These are phyloP conservation scores for Achatina immaculata DNA, from an alignment of 1,140 invertebrate species.

Conservation along the genomic window DNA sequence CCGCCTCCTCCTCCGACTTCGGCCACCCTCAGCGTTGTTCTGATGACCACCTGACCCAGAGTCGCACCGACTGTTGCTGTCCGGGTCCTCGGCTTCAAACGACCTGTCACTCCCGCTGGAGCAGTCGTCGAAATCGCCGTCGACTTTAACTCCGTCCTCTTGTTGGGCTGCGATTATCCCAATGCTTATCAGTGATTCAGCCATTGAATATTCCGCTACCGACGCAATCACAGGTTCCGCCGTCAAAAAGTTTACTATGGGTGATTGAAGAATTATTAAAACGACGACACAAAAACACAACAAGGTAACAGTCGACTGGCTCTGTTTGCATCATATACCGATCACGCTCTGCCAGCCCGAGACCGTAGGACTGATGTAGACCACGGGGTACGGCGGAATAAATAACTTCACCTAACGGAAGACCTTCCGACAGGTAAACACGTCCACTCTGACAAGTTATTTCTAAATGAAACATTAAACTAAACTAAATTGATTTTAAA, in stretches of 20 bases:
- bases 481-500: too few relatives aligned
- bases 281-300: slow-evolving; percentile 35
- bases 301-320: slow-evolving; percentile 29
- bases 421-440: not conserved
- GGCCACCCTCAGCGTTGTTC: not conserved
- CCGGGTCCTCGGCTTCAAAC: slow-evolving; percentile 21
- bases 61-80: slow-evolving; percentile 13
- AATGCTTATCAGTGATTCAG: slow-evolving; percentile 15
- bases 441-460: too few relatives aligned
- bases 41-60: not conserved
- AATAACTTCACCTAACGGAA: slow-evolving; percentile 9
- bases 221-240: slow-evolving; percentile 28
- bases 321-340: slow-evolving; percentile 34
- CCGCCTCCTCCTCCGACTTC: slow-evolving; percentile 17
- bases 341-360: slow-evolving; percentile 15
- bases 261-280: slow-evolving; percentile 18
- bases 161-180: not conserved
- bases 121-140: slow-evolving; percentile 27
- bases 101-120: slow-evolving; percentile 40
- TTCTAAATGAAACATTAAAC: too few relatives aligned
- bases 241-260: slow-evolving; percentile 37
- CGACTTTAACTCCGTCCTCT: not conserved
- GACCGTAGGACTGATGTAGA: slow-evolving; percentile 35
- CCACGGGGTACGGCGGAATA: not conserved
- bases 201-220: slow-evolving; percentile 40